These are phyloP conservation scores for Macrosoma leucophasiata DNA, from an alignment of 2,888 invertebrate genomes.

Conservation along the genomic window DNA sequence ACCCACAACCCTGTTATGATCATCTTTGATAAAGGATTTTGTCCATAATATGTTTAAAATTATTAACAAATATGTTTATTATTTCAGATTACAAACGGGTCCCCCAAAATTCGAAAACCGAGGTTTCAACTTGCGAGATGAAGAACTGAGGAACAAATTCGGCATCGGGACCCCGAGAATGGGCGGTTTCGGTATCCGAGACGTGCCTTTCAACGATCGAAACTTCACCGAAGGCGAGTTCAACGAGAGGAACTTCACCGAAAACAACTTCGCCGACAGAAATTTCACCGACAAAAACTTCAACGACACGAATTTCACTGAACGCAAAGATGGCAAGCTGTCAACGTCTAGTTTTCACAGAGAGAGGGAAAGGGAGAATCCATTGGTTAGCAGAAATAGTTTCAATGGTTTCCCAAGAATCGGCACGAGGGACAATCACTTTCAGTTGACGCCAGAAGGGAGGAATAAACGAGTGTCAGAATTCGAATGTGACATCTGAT, in stretches of 20 bases:
- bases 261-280: conserved; percentile 52
- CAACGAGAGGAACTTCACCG: conserved; percentile 55
- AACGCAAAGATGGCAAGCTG: conserved; percentile 62
- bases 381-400: conserved; percentile 67
- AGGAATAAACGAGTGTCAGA: conserved; percentile 76
- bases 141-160: conserved; percentile 61
- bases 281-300: conserved; percentile 49
- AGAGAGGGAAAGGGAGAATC: conserved; percentile 59
- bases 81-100: conserved; percentile 50
- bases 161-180: conserved; percentile 63
- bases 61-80: too few species aligned
- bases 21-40: too few species aligned
- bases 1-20: too few species aligned
- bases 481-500: conserved; percentile 79
- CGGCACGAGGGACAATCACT: conserved; percentile 57
- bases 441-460: conserved; percentile 64
- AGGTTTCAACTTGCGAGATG: conserved; percentile 60
- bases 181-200: conserved; percentile 70
- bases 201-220: conserved; percentile 60
- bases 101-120: conserved; percentile 60
- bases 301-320: conserved; percentile 41
- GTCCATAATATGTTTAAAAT: too few species aligned
- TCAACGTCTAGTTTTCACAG: conserved; percentile 69
- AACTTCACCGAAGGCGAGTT: conserved; percentile 63
- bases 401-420: conserved; percentile 68